Base-by-base conservation (phyloP, 2,113 vertebrate genomes). In the Melanerpes aurifrons region DNA sequence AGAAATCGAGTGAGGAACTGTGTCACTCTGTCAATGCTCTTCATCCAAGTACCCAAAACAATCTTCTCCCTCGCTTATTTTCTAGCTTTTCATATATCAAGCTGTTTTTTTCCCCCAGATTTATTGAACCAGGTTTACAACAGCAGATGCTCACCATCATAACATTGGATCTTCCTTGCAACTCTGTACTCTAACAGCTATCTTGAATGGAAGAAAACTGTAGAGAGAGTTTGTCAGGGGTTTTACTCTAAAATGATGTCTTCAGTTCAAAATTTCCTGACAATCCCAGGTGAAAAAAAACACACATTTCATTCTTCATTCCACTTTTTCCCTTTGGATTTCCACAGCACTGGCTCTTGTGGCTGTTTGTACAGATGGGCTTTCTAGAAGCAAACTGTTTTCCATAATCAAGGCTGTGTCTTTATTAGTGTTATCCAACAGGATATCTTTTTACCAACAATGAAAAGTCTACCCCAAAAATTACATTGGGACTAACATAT, bases 11-110 rank as follows among this genome's bases (percentile, higher is more conserved):
- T 9, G 18, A 76, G 12, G 50, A 86, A 31, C 48, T 32, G 20
- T 45, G 15, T 26, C 54, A 64, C 48, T 32, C 24, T 45, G 15
- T 26, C 54, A 64, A 37, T 7, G 37, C 59, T 63, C 7, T 32
- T 29, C 15, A 32, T 43, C 13, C 0, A 0, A 56, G 14, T 31
- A 62, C 16, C 25, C 32, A 69, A 56, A 73, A 16, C 1, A 81
- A 22, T 13, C 25, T 58, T 50, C n/a, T 61, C 26, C 28, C 17
- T 28, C 45, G 37, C 11, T 8, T 74, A 21, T 73, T 48, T 40
- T 63, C 12, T 45, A 45, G 9, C 24, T 82, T 79, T 73, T 56
- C 15, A 25, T 19, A 37, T 3, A 48, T 4, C 17, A 80, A 20
- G 67, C n/a, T 21, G 20, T 6, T 56, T 29, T 43, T 74, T 56